Evolutionary conservation across 2,888 invertebrate genomes (phyloP).

Genomic region (Conomelus anceps): DNA sequence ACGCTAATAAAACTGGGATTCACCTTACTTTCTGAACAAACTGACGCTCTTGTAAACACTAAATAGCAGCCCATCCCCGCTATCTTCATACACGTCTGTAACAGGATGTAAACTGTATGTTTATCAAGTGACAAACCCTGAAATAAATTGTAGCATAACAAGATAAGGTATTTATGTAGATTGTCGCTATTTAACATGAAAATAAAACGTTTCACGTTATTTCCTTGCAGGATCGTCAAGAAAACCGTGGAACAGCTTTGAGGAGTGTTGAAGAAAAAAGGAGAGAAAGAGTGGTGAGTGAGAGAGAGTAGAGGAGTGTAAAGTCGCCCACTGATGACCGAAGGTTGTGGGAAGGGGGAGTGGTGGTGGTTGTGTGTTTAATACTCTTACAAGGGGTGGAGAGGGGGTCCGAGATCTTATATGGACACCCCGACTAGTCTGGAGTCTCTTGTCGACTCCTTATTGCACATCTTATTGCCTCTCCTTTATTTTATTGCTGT

Average conservation of each 20-base stretch:
- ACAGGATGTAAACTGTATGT: background rate
- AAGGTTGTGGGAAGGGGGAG: background rate
- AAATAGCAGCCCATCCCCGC: background rate
- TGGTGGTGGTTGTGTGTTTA: background rate
- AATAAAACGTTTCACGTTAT: background rate
- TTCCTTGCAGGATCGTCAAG: background rate
- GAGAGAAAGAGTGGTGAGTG: background rate
- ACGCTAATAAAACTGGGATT: background rate
- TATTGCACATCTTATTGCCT: background rate
- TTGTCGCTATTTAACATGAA: background rate
- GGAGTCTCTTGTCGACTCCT: background rate
- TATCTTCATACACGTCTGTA: background rate
- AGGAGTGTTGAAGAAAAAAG: background rate
- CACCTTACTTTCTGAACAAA: background rate
- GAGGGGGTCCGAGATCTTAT: background rate
- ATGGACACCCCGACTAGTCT: background rate
- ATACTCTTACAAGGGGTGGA: background rate
- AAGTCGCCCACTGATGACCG: background rate
- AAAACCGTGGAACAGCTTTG: background rate
- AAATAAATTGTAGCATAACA: background rate
- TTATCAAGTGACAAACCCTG: background rate
- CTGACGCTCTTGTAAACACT: background rate
- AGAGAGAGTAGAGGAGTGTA: too few species aligned
- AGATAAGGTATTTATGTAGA: background rate
- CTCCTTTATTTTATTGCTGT: background rate